A percentile compares a stretch with the other conserved stretches of the same genome.
Conservation (phyloP, 2,888 invertebrate species). For the Callimorpha dominula region DNA sequence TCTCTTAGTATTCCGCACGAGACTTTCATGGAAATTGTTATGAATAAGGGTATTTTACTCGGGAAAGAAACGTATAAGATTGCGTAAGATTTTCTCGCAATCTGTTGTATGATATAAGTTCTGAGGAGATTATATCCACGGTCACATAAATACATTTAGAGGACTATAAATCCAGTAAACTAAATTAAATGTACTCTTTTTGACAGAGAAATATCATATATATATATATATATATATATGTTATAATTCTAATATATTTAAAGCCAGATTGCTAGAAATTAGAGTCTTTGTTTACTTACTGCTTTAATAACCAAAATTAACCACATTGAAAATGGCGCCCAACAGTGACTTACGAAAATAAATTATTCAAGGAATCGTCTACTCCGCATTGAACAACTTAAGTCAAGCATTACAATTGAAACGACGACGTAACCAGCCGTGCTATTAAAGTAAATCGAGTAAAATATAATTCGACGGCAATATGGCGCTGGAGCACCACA, state of each 20-base stretch:
- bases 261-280: not conserved
- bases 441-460: slow-evolving; percentile 71
- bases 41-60: slow-evolving; percentile 40
- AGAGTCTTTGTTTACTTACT: not conserved
- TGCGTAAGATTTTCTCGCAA: slow-evolving; percentile 36
- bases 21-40: slow-evolving; percentile 48
- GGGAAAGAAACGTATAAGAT: slow-evolving; percentile 29
- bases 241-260: slow-evolving; percentile 3
- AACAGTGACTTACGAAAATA: slow-evolving; percentile 49
- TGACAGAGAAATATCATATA: slow-evolving; percentile 13
- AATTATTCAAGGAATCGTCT: slow-evolving; percentile 32
- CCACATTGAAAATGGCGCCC: slow-evolving; percentile 50
- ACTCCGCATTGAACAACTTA: slow-evolving; percentile 51
- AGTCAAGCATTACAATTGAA: slow-evolving; percentile 59
- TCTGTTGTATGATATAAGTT: slow-evolving; percentile 31
- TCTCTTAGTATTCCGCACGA: slow-evolving; percentile 38
- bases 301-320: slow-evolving; percentile 21
- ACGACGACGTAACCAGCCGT: slow-evolving; percentile 59
- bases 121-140: slow-evolving; percentile 11
- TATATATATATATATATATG: slow-evolving; percentile 7
- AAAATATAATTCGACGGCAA: slow-evolving; percentile 69
- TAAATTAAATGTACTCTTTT: slow-evolving; percentile 12
- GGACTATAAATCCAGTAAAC: not conserved
- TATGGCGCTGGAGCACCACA: slow-evolving; percentile 62
- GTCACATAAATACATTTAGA: slow-evolving; percentile 33